phyloP scores from a whole-genome alignment of 1,140 invertebrate species.

The Musca domestica region DNA sequence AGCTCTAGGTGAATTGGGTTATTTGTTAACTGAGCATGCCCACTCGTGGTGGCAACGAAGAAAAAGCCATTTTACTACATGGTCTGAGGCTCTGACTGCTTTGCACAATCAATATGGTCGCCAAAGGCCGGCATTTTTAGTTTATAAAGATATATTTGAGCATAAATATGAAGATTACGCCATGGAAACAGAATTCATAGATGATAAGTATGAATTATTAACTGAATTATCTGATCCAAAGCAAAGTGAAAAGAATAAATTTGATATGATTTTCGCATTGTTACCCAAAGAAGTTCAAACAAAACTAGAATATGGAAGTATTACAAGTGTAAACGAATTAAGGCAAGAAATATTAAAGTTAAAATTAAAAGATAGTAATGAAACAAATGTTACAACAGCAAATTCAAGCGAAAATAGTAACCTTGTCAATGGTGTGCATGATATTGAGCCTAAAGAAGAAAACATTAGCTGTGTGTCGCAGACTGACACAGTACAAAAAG shows the following conservation, averaged over 20 bases:
- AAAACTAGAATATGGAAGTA: neutral
- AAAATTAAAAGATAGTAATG: neutral
- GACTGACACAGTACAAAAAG: no score
- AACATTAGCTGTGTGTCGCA: no score
- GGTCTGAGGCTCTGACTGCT: neutral
- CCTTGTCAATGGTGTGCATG: neutral
- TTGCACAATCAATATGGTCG: slow-evolving; percentile 2
- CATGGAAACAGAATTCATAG: neutral
- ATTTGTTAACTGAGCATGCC: neutral
- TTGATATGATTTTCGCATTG: neutral
- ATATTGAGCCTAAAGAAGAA: neutral
- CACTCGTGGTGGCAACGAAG: neutral
- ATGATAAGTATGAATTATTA: slow-evolving; percentile 9
- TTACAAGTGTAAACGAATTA: neutral
- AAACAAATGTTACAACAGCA: neutral
- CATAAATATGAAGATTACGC: neutral
- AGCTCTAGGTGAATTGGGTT: neutral
- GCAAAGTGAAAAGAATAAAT: slow-evolving; percentile 7
- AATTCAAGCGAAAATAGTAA: neutral
- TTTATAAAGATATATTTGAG: slow-evolving; percentile 2
- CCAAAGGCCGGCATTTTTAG: neutral
- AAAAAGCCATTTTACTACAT: neutral
- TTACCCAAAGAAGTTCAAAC: neutral
- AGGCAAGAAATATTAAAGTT: neutral
- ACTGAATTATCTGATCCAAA: neutral